Conservation (phyloP, 2,888 invertebrate species). For the Allacma fusca region DNA sequence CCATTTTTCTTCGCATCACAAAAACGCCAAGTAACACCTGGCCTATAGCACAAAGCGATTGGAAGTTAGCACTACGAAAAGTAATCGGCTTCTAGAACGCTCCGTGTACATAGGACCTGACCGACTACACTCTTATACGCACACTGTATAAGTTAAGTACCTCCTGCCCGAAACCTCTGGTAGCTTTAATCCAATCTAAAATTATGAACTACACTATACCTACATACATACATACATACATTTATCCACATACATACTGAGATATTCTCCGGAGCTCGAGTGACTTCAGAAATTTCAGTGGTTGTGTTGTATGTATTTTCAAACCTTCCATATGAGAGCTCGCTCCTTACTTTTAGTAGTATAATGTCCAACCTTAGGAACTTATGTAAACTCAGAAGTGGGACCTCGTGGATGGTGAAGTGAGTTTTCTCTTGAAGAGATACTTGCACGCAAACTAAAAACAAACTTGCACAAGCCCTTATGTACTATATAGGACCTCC, state of each 20-base stretch:
- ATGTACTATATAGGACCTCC: neutral
- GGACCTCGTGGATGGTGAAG: no score
- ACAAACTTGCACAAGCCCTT: neutral
- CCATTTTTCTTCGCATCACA: slow-evolving; percentile 48
- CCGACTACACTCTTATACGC: neutral
- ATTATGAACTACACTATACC: neutral
- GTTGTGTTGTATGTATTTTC: neutral
- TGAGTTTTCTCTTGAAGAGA: neutral
- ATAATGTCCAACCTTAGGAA: neutral
- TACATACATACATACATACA: no score
- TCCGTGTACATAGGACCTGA: slow-evolving; percentile 6
- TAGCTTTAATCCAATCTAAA: neutral
- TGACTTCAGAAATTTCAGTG: neutral
- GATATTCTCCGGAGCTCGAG: neutral
- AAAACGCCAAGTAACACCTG: slow-evolving; percentile 56
- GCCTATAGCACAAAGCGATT: slow-evolving; percentile 35
- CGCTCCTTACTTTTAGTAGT: neutral
- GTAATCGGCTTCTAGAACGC: slow-evolving; percentile 10
- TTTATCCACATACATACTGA: no score
- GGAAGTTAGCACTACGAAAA: neutral
- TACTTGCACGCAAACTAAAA: neutral
- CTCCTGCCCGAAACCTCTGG: neutral
- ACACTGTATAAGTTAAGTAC: neutral
- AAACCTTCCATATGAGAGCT: neutral
- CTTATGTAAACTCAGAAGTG: neutral